Evolutionary conservation across 2,888 invertebrate genomes (phyloP).

Genomic region (Chironomus riparius): DNA sequence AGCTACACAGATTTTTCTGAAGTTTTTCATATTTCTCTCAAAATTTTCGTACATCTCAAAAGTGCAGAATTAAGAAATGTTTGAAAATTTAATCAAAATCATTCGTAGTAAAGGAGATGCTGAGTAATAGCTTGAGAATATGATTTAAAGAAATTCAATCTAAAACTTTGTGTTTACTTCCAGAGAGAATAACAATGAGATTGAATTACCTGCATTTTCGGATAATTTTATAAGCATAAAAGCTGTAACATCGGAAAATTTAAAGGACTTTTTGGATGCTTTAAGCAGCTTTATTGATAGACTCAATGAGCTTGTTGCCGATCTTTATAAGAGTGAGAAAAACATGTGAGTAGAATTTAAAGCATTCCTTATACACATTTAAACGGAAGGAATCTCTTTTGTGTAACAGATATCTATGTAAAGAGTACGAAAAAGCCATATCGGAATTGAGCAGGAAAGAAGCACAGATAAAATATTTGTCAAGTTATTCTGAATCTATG

Average conservation of each 20-base stretch:
- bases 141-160: not conserved
- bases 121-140: not conserved
- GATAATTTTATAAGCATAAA: constrained; percentile 5
- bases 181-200: not conserved
- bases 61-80: not conserved
- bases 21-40: no score
- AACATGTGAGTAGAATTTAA: not conserved
- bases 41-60: not conserved
- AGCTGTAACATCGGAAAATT: constrained; percentile 3
- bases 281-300: constrained; percentile 25
- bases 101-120: not conserved
- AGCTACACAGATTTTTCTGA: no score
- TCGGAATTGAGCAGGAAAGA: constrained; percentile 36
- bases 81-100: not conserved
- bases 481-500: constrained; percentile 23
- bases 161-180: no score
- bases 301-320: constrained; percentile 23
- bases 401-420: constrained; percentile 20
- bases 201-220: not conserved
- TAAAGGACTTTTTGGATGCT: constrained; percentile 27
- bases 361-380: not conserved
- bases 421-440: constrained; percentile 22
- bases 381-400: not conserved
- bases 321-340: constrained; percentile 15
- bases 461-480: constrained; percentile 33